Evolutionary conservation across 2,113 vertebrate species (phyloP).

Genomic region (Burhinus bistriatus): DNA sequence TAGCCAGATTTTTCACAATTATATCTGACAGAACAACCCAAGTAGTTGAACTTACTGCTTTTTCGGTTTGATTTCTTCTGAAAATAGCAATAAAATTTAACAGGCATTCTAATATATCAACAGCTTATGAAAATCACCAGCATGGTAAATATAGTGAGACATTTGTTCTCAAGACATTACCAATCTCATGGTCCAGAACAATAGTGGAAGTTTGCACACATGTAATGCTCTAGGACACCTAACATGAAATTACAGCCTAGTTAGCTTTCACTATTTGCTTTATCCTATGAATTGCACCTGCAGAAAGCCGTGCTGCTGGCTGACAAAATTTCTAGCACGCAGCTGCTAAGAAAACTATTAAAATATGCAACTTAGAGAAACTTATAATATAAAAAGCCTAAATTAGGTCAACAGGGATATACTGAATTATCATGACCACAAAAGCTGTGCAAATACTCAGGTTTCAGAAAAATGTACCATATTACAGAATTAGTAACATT

Average conservation of each 20-base stretch:
- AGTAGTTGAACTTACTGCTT: neutral
- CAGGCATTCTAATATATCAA: neutral
- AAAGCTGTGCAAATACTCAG: neutral
- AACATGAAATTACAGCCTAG: neutral
- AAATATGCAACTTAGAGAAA: neutral
- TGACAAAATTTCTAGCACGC: neutral
- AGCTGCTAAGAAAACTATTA: neutral
- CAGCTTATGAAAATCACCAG: neutral
- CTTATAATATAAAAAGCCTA: neutral
- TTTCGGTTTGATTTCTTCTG: neutral
- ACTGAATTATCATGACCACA: neutral
- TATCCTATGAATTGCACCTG: neutral
- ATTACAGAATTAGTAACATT: neutral
- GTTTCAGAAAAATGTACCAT: neutral
- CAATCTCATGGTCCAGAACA: neutral
- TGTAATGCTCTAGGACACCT: neutral
- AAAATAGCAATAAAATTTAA: neutral
- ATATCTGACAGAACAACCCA: neutral
- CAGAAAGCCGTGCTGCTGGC: neutral
- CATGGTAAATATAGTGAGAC: neutral
- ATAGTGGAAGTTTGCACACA: rapidly evolving
- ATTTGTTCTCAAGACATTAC: neutral
- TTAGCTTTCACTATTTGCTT: neutral
- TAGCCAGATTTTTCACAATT: neutral
- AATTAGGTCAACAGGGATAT: neutral